Percentiles rank a stretch among this genome's conserved stretches.
Evolutionary conservation across 2,888 invertebrate genomes (phyloP).

Genomic region (Brachyptera putata): DNA sequence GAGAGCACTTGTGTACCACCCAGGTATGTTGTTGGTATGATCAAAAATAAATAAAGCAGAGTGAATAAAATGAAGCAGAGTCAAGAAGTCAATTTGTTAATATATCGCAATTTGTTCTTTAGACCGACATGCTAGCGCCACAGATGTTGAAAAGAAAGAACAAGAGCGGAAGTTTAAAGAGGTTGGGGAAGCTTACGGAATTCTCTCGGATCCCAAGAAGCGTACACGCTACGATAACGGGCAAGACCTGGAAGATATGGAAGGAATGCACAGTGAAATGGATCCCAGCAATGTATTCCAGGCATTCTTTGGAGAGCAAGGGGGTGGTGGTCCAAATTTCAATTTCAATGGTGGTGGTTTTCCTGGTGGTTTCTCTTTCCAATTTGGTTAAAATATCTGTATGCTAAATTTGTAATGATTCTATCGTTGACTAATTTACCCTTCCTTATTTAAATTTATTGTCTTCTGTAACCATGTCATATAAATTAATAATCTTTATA

Average conservation of each 20-base stretch:
- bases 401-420: too few species aligned
- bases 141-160: conserved; percentile 77
- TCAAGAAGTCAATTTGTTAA: not conserved
- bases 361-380: conserved; percentile 59
- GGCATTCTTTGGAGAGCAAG: conserved; percentile 65
- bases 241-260: conserved; percentile 78
- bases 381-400: conserved; percentile 56
- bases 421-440: too few species aligned
- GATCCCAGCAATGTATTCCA: conserved; percentile 84
- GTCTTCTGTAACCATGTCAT: too few species aligned
- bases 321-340: conserved; percentile 54
- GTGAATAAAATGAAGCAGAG: too few species aligned
- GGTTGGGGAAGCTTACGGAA: conserved; percentile 91
- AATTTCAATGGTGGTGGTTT: conserved; percentile 45
- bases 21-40: conserved; percentile 53
- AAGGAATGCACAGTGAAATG: conserved; percentile 48
- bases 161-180: conserved; percentile 95
- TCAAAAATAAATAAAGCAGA: not conserved
- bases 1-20: conserved; percentile 81
- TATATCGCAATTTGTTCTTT: conserved; percentile 24
- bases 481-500: too few species aligned
- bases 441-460: too few species aligned
- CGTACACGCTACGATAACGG: conserved; percentile 87
- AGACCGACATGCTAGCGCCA: conserved; percentile 88
- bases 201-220: conserved; percentile 87